Percentiles rank a stretch among this genome's conserved stretches.
These are phyloP conservation scores for Phaethornis superciliosus DNA, from an alignment of 2,113 vertebrate genomes.

Conservation along the genomic window DNA sequence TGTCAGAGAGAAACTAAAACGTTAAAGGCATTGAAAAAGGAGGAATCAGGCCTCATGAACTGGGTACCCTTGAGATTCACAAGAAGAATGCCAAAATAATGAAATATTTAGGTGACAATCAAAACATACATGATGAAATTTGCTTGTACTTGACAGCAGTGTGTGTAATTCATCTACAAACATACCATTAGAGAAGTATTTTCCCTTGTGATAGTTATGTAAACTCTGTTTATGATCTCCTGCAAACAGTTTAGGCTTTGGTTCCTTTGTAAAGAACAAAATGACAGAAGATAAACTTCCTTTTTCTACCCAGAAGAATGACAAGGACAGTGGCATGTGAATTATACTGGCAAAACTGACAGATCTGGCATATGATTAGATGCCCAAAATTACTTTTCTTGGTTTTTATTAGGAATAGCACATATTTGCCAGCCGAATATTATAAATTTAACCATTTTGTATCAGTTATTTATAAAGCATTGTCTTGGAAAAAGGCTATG, in stretches of 20 bases:
- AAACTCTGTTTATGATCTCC: background rate
- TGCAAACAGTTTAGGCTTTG: background rate
- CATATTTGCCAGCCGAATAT: background rate
- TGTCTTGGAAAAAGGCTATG: background rate
- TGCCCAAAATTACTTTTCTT: background rate
- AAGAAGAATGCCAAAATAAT: slow-evolving; percentile 29
- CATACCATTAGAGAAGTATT: background rate
- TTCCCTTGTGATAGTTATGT: background rate
- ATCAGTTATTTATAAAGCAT: background rate
- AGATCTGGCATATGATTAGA: background rate
- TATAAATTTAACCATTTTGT: background rate
- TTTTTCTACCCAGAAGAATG: background rate
- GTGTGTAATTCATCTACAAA: background rate
- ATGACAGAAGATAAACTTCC: background rate
- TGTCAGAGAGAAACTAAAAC: background rate
- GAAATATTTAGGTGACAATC: slow-evolving; percentile 66
- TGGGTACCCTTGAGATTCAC: slow-evolving; percentile 33
- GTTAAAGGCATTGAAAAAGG: background rate
- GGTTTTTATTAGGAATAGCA: background rate
- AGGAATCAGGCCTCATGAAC: background rate
- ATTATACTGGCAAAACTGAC: background rate
- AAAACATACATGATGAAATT: slow-evolving; percentile 29
- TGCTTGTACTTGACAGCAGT: slow-evolving; percentile 13
- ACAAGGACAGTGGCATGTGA: background rate
- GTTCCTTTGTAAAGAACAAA: background rate